These are phyloP conservation scores for Nettapus auritus DNA, from an alignment of 2,113 vertebrate genomes.

Conservation along the genomic window DNA sequence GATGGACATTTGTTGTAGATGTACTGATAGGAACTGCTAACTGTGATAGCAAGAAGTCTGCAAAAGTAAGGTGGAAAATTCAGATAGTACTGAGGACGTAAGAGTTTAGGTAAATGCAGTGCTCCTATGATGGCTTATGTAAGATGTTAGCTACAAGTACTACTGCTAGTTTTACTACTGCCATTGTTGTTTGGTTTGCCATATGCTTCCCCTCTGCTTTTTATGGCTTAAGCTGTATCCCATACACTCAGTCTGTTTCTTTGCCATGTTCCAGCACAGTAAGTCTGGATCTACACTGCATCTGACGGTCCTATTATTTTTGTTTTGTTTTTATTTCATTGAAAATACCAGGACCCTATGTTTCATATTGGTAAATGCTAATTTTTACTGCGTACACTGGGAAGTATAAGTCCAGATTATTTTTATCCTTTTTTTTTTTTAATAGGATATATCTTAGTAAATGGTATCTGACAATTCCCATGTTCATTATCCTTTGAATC, in stretches of 20 bases:
- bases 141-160: not conserved
- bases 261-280: not conserved
- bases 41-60: not conserved
- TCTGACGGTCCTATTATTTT: not conserved
- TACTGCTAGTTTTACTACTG: not conserved
- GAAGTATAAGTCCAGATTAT: not conserved
- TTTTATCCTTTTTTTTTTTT: not conserved
- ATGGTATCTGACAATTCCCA: not conserved
- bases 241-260: not conserved
- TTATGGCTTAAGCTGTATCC: not conserved
- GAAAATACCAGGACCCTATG: not conserved
- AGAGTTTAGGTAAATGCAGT: not conserved
- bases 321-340: not conserved
- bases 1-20: not conserved
- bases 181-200: not conserved
- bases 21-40: not conserved
- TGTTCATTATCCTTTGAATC: not conserved
- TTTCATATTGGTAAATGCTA: not conserved
- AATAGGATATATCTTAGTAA: not conserved
- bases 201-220: not conserved
- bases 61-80: not conserved
- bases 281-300: not conserved
- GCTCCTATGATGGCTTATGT: not conserved
- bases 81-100: not conserved
- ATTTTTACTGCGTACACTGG: not conserved